phyloP scores from a whole-genome alignment of 2,113 vertebrate genomes.

The Grammomys dolichurus region DNA sequence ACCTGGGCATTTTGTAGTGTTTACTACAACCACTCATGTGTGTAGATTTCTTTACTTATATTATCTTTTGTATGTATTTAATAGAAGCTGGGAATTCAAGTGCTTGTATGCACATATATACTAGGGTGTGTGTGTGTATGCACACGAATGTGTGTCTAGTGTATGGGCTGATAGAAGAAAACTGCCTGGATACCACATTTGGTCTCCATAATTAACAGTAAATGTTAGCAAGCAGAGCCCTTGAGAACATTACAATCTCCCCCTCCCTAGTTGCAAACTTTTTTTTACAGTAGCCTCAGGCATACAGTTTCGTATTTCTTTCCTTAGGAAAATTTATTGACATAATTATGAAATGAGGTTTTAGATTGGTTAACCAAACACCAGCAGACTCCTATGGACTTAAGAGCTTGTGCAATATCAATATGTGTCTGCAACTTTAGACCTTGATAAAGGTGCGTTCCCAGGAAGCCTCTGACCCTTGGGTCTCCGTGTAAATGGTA shows the following conservation, averaged over 20 bases:
- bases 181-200: constrained; percentile 33
- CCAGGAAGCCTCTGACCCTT: constrained; percentile 81
- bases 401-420: constrained; percentile 84
- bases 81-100: background rate
- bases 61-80: background rate
- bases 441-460: constrained; percentile 84
- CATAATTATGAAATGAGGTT: constrained; percentile 84
- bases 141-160: background rate
- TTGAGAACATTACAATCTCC: constrained; percentile 60
- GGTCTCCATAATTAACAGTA: constrained; percentile 60
- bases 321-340: constrained; percentile 85
- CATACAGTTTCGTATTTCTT: constrained; percentile 76
- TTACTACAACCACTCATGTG: background rate
- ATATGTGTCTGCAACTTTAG: constrained; percentile 84
- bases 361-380: constrained; percentile 85
- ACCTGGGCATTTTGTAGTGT: background rate
- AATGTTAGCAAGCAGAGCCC: constrained; percentile 61
- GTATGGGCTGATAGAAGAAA: constrained; percentile 30
- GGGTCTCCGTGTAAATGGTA: constrained; percentile 79
- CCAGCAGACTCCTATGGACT: constrained; percentile 83
- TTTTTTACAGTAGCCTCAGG: constrained; percentile 80
- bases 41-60: background rate
- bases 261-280: constrained; percentile 65
- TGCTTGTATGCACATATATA: background rate
- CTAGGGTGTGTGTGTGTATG: too few relatives aligned